A percentile compares a stretch with the other conserved stretches of the same genome.
These are phyloP conservation scores for Pristionchus entomophagus DNA, from an alignment of 2,888 invertebrate genomes.

Conservation along the genomic window DNA sequence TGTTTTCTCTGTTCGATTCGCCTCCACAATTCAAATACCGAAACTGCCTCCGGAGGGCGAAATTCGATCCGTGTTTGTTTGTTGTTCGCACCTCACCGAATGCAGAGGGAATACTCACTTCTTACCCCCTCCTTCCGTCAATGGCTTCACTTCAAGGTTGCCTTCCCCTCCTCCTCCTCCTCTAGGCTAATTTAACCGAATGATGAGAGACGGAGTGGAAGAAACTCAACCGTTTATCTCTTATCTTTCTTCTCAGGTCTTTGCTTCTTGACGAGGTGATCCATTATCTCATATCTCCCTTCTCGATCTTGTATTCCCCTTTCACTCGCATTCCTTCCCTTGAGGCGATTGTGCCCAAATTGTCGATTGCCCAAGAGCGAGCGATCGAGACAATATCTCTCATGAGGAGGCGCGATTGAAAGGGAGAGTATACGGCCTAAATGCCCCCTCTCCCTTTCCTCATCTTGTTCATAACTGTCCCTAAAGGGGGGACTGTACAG, in stretches of 20 bases:
- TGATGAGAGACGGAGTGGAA: neutral
- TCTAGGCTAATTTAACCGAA: constrained; percentile 18
- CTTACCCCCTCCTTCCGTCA: neutral
- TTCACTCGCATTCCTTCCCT: constrained; percentile 3
- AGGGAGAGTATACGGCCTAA: constrained; percentile 37
- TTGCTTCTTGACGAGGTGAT: neutral
- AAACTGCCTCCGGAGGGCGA: neutral
- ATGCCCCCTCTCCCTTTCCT: constrained; percentile 27
- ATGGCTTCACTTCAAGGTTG: constrained; percentile 8
- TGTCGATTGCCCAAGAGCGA: constrained; percentile 18
- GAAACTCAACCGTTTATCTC: neutral
- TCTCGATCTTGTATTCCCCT: constrained; percentile 17
- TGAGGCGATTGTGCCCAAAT: neutral
- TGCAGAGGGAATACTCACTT: neutral
- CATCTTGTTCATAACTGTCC: constrained; percentile 33
- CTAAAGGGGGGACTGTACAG: neutral
- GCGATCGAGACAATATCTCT: constrained; percentile 28
- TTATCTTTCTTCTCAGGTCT: neutral
- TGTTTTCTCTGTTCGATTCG: neutral
- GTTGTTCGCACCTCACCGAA: neutral
- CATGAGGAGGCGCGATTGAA: constrained; percentile 9
- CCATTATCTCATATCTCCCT: constrained; percentile 25
- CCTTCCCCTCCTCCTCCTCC: neutral
- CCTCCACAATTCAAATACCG: neutral
- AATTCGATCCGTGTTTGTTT: constrained; percentile 21